Evolutionary conservation across 2,113 vertebrate species (phyloP).

Genomic region (Podarcis muralis): DNA sequence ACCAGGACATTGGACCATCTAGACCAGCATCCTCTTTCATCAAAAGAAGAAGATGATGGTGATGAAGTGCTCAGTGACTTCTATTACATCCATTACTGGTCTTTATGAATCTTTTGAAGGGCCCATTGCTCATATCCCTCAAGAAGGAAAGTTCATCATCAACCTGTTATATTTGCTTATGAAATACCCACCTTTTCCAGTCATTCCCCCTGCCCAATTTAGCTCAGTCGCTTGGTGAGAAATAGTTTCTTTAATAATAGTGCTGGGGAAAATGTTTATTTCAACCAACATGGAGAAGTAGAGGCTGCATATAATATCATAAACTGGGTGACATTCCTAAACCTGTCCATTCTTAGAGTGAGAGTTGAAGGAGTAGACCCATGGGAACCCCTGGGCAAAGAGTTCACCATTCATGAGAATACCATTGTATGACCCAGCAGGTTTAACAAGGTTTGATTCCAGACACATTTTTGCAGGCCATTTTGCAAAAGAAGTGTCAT

Average conservation of each 20-base stretch:
- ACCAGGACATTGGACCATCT: neutral
- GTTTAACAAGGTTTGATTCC: neutral
- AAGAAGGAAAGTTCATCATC: neutral
- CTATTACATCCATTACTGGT: too few species aligned
- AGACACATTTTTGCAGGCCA: neutral
- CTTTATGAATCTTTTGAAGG: too few species aligned
- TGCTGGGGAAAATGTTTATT: neutral
- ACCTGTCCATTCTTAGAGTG: neutral
- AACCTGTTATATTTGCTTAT: neutral
- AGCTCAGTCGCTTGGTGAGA: neutral
- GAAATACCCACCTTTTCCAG: neutral
- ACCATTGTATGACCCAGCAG: neutral
- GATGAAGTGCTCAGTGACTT: too few species aligned
- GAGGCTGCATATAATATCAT: neutral
- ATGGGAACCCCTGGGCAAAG: neutral
- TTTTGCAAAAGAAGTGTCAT: neutral
- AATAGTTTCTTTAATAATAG: neutral
- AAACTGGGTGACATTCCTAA: slow-evolving; percentile 10
- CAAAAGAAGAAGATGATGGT: too few species aligned
- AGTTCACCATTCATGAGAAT: neutral
- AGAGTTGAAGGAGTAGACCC: neutral
- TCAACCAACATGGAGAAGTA: neutral
- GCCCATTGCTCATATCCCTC: too few species aligned
- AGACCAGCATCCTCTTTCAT: neutral
- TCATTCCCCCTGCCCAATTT: too few species aligned